Evolutionary conservation across 1,140 invertebrate genomes (phyloP), one percentile per base, ranked within the genome.

Genomic region (Babylonia areolata): DNA sequence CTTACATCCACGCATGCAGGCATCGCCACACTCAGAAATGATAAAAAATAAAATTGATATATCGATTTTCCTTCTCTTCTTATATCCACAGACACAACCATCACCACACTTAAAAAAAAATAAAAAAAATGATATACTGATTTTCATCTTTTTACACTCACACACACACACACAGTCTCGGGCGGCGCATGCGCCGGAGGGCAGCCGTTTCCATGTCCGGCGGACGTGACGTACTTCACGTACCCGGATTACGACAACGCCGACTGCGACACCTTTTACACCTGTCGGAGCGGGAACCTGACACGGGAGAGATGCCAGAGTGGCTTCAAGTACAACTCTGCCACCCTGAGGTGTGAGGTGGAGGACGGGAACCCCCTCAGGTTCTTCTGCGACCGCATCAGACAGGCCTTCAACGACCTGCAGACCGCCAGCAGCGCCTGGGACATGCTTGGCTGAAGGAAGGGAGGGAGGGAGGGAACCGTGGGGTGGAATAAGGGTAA

Each of bases 181-280:
- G 20, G 20, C 46, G 46, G 46, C 46, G 46, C 46, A 51, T 75
- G 71, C 71, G 11, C 71, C 2, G 33, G 33, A 3, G 5, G 12
- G 9, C 71, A 75, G 71, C n/a, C n/a, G 71, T 75, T 75, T 31
- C 71, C 71, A 5, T 75, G 71, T 31, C 71, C 71, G 31, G 33
- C 71, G n/a, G 33, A 75, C 33, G n/a, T 75, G 71, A 35, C 33
- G n/a, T 75, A 75, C 71, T 75, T 31, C 71, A 31, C 71, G 23
- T 75, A 75, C 71, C 71, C 71, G 23, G 71, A 75, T 31, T 75
- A 75, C 33, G 71, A 75, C 71, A 75, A 75, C 71, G 6, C n/a
- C 31, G 11, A 3, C 6, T 75, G 71, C 71, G 35, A 75, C 71
- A 75, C 31, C 5, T 75, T 35, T 20, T 75, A 75, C 71, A 20